A percentile compares a stretch with the other conserved stretches of the same genome.
Conservation (phyloP, 2,888 invertebrate species). For the Aphelenchoides bicaudatus region DNA sequence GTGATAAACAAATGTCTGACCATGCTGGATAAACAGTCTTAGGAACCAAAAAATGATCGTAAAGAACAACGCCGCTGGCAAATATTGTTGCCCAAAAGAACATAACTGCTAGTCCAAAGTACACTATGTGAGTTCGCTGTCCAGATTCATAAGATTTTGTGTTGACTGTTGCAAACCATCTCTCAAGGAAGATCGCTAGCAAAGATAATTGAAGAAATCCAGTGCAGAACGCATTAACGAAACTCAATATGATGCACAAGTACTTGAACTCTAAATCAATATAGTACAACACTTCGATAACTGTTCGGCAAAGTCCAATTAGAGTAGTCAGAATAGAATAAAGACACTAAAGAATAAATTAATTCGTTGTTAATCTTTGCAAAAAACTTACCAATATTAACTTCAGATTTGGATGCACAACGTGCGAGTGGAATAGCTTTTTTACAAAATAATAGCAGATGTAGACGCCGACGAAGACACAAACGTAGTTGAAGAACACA, state of each 20-base stretch:
- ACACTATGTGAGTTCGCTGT: background rate
- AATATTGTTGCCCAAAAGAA: background rate
- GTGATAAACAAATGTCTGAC: conserved; percentile 1
- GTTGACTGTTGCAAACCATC: background rate
- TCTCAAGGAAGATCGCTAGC: background rate
- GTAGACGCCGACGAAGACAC: background rate
- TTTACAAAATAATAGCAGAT: background rate
- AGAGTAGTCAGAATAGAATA: background rate
- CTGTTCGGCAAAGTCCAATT: background rate
- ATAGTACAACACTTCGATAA: background rate
- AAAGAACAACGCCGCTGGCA: background rate
- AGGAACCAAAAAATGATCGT: background rate
- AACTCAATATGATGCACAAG: background rate
- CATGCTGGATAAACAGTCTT: background rate
- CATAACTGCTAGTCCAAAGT: too few species aligned
- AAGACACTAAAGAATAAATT: conserved; percentile 5
- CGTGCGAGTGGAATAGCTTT: background rate
- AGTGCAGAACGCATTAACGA: conserved; percentile 2
- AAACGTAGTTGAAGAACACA: conserved; percentile 7
- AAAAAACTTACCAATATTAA: conserved; percentile 1
- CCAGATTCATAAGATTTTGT: background rate
- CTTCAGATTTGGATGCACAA: conserved; percentile 12
- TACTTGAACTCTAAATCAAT: background rate
- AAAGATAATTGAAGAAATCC: conserved; percentile 2
- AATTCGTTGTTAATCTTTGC: background rate